Percentiles rank a stretch among this genome's conserved stretches.
phyloP scores from a whole-genome alignment of 2,888 invertebrate species.

The Sialis fuliginosa region DNA sequence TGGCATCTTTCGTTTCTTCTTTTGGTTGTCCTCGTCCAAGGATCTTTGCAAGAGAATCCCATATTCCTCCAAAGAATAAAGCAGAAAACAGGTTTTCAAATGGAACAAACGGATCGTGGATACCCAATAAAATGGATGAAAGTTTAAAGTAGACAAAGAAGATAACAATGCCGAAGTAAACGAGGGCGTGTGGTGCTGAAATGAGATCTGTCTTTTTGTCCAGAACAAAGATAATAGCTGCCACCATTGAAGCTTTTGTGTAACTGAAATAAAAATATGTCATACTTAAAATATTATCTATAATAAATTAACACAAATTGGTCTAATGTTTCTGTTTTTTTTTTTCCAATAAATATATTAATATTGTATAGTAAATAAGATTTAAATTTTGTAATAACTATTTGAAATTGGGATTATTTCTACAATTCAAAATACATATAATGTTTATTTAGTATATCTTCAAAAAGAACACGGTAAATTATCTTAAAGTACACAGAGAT shows the following conservation, averaged over 20 bases:
- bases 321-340: no score
- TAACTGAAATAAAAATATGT: conserved; percentile 44
- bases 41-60: conserved; percentile 88
- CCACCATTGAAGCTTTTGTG: conserved; percentile 90
- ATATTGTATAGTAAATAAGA: no score
- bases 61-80: conserved; percentile 91
- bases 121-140: conserved; percentile 87
- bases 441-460: no score
- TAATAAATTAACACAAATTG: no score
- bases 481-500: no score
- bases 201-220: conserved; percentile 95
- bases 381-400: no score
- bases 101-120: conserved; percentile 97
- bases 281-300: no score
- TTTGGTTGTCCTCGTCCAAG: conserved; percentile 67
- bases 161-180: conserved; percentile 93
- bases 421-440: no score
- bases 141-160: conserved; percentile 96
- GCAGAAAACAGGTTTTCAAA: conserved; percentile 98
- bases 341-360: no score
- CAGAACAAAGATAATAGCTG: conserved; percentile 87
- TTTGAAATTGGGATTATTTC: no score
- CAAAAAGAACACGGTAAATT: no score
- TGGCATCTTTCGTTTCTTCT: conserved; percentile 65
- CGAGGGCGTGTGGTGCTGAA: conserved; percentile 89